Evolutionary conservation across 2,797 vertebrate genomes (phyloP), one percentile per base, ranked within the genome.

Genomic region (Pangasius sanitwongsei): DNA sequence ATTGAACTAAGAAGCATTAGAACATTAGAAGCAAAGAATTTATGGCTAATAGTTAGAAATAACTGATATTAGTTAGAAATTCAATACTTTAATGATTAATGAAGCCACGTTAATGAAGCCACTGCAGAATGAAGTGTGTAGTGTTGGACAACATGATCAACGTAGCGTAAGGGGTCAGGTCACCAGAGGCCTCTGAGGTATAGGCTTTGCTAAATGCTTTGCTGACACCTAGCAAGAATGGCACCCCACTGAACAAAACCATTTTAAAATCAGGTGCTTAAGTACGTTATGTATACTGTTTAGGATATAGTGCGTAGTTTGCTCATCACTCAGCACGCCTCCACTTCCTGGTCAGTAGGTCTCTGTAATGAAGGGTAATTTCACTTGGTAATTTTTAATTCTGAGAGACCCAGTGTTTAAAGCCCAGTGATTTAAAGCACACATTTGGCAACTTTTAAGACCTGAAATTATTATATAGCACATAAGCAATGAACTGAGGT

Each of bases 401-500:
- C 75, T 48, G 44, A 74, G 2, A 69, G 61, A 69, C 57, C 84
- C 34, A 6, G 34, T 55, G 87, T 92, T 87, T 89, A 55, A 86
- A 87, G 69, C 53, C 25, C 69, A 41, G 18, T 89, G 88, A 88
- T 92, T 91, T 89, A 82, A 90, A 87, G 69, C 77, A 50, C 89
- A 91, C 89, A 87, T 90, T 89, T 90, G 89, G 87, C 61, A 82
- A 89, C 81, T 91, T 89, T 86, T 85, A 89, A 85, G 88, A 87
- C 82, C 88, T 90, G 83, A 88, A 89, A 85, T 83, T 48, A 86
- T 63, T 80, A 86, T 90, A 87, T 90, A 85, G 83, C 41, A 57
- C 84, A 87, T 90, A 88, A 91, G 77, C 90, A 92, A 88, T 93
- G 89, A 93, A 92, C 88, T 90, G 80, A 91, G 89, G 83, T 88